Percentiles rank a stretch among this genome's conserved stretches.
Conservation (phyloP, 2,797 vertebrate species). For the Gallirallus australis region DNA sequence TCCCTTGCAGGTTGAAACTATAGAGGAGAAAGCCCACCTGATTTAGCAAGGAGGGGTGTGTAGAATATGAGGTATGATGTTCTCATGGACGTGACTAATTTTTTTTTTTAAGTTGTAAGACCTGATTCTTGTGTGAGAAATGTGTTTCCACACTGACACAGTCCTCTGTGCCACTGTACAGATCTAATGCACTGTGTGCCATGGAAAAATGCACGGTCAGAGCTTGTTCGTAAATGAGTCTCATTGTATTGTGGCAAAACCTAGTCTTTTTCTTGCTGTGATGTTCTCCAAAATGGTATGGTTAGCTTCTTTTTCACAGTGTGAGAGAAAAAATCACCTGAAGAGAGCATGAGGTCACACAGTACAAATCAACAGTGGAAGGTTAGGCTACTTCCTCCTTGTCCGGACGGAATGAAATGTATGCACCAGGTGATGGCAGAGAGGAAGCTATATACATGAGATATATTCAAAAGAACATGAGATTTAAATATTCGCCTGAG, state of each 20-base stretch:
- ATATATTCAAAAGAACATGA: rapidly evolving
- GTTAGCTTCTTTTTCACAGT: background rate
- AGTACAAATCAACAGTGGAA: background rate
- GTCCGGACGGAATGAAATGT: background rate
- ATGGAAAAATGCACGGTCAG: background rate
- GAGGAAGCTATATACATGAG: background rate
- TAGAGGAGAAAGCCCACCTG: background rate
- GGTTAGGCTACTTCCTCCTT: background rate
- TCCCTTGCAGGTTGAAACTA: background rate
- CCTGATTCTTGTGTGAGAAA: background rate
- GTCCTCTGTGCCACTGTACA: background rate
- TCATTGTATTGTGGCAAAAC: background rate
- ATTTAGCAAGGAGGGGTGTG: background rate
- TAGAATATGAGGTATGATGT: background rate
- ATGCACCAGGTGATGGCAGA: background rate
- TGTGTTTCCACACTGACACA: background rate
- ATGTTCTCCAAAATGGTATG: rapidly evolving
- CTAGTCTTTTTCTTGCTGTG: background rate
- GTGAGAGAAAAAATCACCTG: background rate
- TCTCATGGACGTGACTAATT: no score
- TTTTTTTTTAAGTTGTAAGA: background rate
- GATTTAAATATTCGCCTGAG: background rate
- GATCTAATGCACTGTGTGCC: rapidly evolving
- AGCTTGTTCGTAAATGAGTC: background rate
- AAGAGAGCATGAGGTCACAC: background rate